These are phyloP conservation scores for Chionoecetes opilio DNA, from an alignment of 1,140 invertebrate genomes.

Conservation along the genomic window DNA sequence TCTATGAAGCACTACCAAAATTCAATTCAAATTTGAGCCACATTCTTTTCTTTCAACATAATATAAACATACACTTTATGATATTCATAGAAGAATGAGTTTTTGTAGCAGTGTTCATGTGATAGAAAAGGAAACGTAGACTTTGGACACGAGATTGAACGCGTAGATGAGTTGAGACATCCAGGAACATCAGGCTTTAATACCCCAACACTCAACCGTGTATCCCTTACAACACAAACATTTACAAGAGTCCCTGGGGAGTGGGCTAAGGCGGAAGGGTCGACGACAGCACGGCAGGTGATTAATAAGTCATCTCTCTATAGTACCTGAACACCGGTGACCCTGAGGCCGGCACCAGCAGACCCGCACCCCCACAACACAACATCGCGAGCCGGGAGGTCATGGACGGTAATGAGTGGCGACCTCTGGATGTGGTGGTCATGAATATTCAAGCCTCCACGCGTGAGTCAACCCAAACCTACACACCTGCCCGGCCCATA, in stretches of 20 bases:
- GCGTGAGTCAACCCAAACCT: background rate
- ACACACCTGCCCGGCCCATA: background rate
- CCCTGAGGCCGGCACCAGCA: background rate
- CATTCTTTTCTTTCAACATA: too few relatives aligned
- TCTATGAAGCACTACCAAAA: too few relatives aligned
- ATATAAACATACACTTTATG: too few relatives aligned
- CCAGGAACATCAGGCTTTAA: too few relatives aligned
- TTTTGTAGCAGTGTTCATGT: too few relatives aligned
- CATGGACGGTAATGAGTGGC: constrained; percentile 14
- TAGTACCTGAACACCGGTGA: background rate
- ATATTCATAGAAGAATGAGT: too few relatives aligned
- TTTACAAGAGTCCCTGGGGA: background rate
- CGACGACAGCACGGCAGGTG: background rate
- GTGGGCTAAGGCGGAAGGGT: background rate
- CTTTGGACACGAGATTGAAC: too few relatives aligned
- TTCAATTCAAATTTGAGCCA: too few relatives aligned
- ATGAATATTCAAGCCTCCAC: background rate
- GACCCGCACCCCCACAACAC: background rate
- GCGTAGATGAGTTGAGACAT: too few relatives aligned
- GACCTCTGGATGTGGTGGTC: background rate
- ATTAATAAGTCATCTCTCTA: background rate
- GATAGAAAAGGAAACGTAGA: too few relatives aligned
- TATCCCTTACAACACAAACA: background rate
- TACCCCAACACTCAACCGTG: too few relatives aligned
- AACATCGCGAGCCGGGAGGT: background rate